Conservation (phyloP, 2,888 invertebrate genomes). For the Drepanosiphum platanoidis region DNA sequence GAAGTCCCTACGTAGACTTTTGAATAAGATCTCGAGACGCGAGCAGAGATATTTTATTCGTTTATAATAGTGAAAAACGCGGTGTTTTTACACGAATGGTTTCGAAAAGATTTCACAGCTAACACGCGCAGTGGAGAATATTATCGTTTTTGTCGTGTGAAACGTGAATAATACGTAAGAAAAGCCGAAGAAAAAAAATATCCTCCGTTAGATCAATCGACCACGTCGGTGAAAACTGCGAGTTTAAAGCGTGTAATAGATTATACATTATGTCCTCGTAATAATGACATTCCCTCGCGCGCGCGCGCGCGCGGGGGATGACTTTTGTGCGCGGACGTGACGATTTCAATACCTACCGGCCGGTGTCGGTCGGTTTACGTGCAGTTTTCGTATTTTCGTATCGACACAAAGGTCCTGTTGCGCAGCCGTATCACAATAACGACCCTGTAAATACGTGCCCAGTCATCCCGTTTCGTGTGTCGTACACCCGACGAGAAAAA, state of each 20-base stretch:
- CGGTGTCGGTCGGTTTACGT: conserved; percentile 4
- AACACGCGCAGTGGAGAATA: background rate
- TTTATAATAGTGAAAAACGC: background rate
- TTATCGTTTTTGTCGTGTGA: background rate
- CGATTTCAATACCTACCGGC: background rate
- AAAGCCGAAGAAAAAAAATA: background rate
- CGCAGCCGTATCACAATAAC: background rate
- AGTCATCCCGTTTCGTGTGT: conserved; percentile 9
- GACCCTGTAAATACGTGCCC: conserved; percentile 51
- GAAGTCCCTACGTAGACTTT: background rate
- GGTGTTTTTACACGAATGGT: background rate
- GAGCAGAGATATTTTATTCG: no score
- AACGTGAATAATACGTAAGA: background rate
- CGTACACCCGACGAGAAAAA: background rate
- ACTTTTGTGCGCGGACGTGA: background rate
- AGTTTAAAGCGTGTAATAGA: background rate
- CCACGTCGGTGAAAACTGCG: background rate
- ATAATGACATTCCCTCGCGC: background rate
- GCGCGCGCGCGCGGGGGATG: background rate
- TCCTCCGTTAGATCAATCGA: background rate
- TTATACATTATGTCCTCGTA: background rate
- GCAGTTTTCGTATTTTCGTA: conserved; percentile 9
- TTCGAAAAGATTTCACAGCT: background rate
- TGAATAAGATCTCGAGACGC: background rate
- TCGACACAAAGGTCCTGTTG: background rate